These are phyloP conservation scores for Aramus guarauna DNA, from an alignment of 2,113 vertebrate genomes.

Conservation along the genomic window DNA sequence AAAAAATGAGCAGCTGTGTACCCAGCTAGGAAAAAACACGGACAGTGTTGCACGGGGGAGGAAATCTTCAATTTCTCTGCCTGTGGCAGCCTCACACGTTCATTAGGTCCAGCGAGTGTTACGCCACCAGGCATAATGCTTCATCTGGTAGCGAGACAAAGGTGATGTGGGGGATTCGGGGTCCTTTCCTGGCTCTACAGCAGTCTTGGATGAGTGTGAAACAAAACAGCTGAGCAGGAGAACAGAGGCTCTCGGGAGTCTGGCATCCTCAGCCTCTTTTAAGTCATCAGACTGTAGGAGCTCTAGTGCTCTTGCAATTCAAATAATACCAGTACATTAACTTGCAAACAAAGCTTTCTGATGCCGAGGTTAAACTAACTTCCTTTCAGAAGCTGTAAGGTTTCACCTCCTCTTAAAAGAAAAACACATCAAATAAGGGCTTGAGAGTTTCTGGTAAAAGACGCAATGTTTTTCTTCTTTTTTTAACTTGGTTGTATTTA, in stretches of 20 bases:
- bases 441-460: background rate
- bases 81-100: background rate
- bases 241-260: background rate
- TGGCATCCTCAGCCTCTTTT: background rate
- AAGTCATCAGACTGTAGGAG: background rate
- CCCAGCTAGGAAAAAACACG: background rate
- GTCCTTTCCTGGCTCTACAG: background rate
- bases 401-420: background rate
- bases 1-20: background rate
- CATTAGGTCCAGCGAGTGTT: background rate
- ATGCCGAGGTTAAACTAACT: conserved; percentile 34
- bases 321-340: background rate
- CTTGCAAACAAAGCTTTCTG: conserved; percentile 37
- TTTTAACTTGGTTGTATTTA: background rate
- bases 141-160: background rate
- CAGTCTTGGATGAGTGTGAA: background rate
- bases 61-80: background rate
- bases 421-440: background rate
- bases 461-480: background rate
- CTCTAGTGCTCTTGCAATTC: background rate
- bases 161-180: background rate
- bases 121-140: background rate
- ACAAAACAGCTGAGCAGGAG: background rate
- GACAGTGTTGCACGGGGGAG: accelerated
- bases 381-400: conserved; percentile 44